Base-by-base conservation (phyloP, 1,140 invertebrate species). In the Drosophila parabipectinata region DNA sequence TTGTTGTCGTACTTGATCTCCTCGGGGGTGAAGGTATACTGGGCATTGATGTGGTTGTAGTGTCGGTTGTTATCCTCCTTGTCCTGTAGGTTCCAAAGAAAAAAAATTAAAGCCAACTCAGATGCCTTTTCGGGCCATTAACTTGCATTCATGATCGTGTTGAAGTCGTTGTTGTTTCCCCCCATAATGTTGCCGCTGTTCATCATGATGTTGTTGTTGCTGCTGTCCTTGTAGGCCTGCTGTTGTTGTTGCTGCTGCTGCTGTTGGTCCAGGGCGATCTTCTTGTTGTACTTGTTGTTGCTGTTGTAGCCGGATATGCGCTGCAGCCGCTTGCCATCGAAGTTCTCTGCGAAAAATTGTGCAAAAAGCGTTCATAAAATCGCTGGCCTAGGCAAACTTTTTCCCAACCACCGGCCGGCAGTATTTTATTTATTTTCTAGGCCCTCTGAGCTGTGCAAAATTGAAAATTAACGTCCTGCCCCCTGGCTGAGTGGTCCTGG, bases 1-100 rank as follows among this genome's bases (percentile, higher is more conserved):
- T 96, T 96, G 93, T 96, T 96, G 77, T 96, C 95, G 80, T 95
- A 96, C 90, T 95, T 96, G 91, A 96, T 96, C 89, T 96, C 95
- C 78, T 95, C 94, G 5, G 95, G 95, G 5, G 95, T 95, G 81
- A 95, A 94, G 30, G 95, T 95, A 84, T 95, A 93, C 80, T 93
- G 90, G 77, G 92, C 83, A 79, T 92, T 92, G 71, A 92, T 92
- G 63, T 92, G 91, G 78, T 92, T 92, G 41, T 82, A 90, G 62
- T 92, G 91, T 10, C 84, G 77, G 78, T 92, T 92, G 77, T 92
- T 92, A 57, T 92, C 91, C 55, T 92, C 91, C 58, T 92, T 91
- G 62, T 92, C 89, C 91, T 92, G 77, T 51, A 28, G 14, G 0
- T 30, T 3, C 8, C 0, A n/a, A 4, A 24, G 37, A 15, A 26